Evolutionary conservation across 2,113 vertebrate genomes (phyloP), one percentile per base, ranked within the genome.

Genomic region (Mesitornis unicolor): DNA sequence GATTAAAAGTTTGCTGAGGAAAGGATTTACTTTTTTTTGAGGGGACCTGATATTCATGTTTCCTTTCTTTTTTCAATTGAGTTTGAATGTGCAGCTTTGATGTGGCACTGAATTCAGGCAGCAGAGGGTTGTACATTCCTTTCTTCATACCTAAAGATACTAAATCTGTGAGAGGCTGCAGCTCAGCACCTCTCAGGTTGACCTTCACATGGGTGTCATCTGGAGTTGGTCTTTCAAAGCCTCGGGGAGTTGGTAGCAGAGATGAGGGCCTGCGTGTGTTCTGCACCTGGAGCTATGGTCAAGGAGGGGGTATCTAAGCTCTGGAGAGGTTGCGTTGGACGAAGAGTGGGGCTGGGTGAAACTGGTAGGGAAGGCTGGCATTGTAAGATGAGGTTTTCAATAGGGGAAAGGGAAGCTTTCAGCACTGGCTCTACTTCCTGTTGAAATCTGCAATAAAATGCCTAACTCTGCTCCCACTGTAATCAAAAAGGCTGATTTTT

Each of bases 251-350:
- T 22, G 9, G 13, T 47, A 42, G 25, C 77, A 18, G 20, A 16
- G 69, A 50, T 60, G 78, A 19, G 1, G 4, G 54, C 48, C 59
- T 83, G 26, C 0, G 0, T 43, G 36, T 11, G 16, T 45, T 18
- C 3, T 4, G 5, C 0, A 0, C 56, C 26, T 0, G 1, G 57
- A 83, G 63, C 48, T 89, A 0, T 2, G 0, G n/a, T n/a, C 11
- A 33, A 38, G 59, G n/a, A 74, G 7, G 3, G n/a, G 11, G 10
- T 12, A 57, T 25, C 89, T 81, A 57, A 56, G 40, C 50, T 35
- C 3, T 18, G 60, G 11, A 31, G 31, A 75, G 43, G 40, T 8
- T 43, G 1, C 0, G 0, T 28, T 36, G 31, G 65, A 82, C 71
- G 54, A 51, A 59, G 11, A 50, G 18, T 19, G 26, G 24, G 31